A percentile compares a stretch with the other conserved stretches of the same genome.
Evolutionary conservation across 2,888 invertebrate genomes (phyloP).

Genomic region (Thyatira batis): DNA sequence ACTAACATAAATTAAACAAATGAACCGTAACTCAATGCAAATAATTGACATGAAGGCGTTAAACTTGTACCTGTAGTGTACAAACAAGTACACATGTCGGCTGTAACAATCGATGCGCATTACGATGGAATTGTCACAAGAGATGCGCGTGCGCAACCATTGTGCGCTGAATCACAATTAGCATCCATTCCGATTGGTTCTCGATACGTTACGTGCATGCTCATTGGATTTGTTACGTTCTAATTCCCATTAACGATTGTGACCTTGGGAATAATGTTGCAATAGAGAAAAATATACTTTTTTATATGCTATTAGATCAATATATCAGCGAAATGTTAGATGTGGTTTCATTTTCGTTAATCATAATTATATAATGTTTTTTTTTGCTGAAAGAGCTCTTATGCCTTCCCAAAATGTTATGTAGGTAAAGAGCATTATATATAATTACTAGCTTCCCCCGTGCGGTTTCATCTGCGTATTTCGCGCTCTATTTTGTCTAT

Average conservation of each 20-base stretch:
- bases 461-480: too few relatives aligned
- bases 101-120: constrained; percentile 47
- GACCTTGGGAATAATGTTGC: constrained; percentile 11
- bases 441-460: too few relatives aligned
- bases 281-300: too few relatives aligned
- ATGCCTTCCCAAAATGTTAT: too few relatives aligned
- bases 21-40: background rate
- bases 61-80: background rate
- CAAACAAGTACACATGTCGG: background rate
- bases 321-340: too few relatives aligned
- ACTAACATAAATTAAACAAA: too few relatives aligned
- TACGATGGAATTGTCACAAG: constrained; percentile 49
- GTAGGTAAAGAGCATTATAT: too few relatives aligned
- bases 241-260: constrained; percentile 2
- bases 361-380: too few relatives aligned
- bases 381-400: too few relatives aligned
- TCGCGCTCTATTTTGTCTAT: too few relatives aligned
- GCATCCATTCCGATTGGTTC: constrained; percentile 40
- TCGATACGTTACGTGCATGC: constrained; percentile 21
- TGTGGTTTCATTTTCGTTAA: too few relatives aligned
- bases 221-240: constrained; percentile 12
- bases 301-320: too few relatives aligned
- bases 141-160: constrained; percentile 40
- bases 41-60: background rate
- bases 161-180: constrained; percentile 42